Evolutionary conservation across 2,113 vertebrate genomes (phyloP).

Genomic region (Misgurnus anguillicaudatus): DNA sequence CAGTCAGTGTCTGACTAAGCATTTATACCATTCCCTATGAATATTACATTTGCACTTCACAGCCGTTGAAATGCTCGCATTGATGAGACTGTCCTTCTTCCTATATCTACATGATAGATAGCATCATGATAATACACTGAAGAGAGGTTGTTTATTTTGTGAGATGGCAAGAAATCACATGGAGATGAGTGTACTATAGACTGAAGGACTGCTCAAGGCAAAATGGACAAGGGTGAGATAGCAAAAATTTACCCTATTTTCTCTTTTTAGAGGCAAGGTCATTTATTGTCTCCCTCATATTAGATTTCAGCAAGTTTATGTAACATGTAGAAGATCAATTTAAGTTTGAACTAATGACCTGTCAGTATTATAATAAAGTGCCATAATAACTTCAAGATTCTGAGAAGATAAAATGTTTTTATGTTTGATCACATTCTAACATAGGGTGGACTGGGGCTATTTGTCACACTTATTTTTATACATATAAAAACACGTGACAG

Average conservation of each 20-base stretch:
- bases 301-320: neutral
- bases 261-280: neutral
- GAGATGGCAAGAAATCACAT: neutral
- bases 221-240: slow-evolving; percentile 7
- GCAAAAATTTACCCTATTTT: slow-evolving; percentile 12
- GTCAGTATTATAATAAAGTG: neutral
- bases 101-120: slow-evolving; percentile 9
- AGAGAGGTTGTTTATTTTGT: slow-evolving; percentile 18
- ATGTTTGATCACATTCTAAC: neutral
- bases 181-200: neutral
- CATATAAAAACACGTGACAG: no score
- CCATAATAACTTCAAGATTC: neutral
- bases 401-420: neutral
- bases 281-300: neutral
- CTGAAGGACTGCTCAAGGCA: slow-evolving; percentile 12
- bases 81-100: slow-evolving; percentile 8
- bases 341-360: neutral
- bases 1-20: slow-evolving; percentile 3
- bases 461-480: no score
- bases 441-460: no score
- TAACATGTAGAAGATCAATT: neutral
- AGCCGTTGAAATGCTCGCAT: neutral
- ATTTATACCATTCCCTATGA: neutral
- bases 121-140: neutral
- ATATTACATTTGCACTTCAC: slow-evolving; percentile 24